phyloP scores from a whole-genome alignment of 2,113 vertebrate species.

The Rhodinocichla rosea region DNA sequence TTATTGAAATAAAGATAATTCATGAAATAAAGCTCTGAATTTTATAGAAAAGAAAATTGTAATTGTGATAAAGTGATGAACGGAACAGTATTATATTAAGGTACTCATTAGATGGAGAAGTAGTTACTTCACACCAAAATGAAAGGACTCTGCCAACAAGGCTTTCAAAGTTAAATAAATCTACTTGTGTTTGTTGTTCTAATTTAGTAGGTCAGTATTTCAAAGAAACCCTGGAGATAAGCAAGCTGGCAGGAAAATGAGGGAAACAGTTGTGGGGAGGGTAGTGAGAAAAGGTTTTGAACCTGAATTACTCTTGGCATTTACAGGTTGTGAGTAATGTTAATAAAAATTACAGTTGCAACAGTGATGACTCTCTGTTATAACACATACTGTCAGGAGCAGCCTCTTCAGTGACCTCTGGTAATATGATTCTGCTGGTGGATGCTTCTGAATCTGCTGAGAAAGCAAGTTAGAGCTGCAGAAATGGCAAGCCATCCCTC shows the following conservation, averaged over 20 bases:
- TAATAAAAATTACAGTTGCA: conserved; percentile 56
- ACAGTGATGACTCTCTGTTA: background rate
- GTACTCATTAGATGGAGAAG: background rate
- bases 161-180: conserved; percentile 55
- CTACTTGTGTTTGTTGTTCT: background rate
- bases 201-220: conserved; percentile 30
- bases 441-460: conserved; percentile 42
- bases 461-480: conserved; percentile 13
- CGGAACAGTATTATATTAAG: background rate
- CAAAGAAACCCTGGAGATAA: background rate
- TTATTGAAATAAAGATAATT: conserved; percentile 4
- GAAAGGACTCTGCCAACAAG: background rate
- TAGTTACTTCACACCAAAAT: background rate
- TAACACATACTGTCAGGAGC: conserved; percentile 29
- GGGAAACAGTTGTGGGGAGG: background rate
- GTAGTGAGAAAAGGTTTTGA: background rate
- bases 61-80: background rate
- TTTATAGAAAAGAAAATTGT: background rate
- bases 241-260: background rate
- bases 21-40: background rate
- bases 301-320: conserved; percentile 24
- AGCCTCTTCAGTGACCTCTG: conserved; percentile 36
- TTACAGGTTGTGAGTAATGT: conserved; percentile 23
- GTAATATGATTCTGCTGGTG: conserved; percentile 38
- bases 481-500: conserved; percentile 45